A percentile compares a stretch with the other conserved stretches of the same genome.
Conservation (phyloP, 2,888 invertebrate species). For the Drosophila lacicola region DNA sequence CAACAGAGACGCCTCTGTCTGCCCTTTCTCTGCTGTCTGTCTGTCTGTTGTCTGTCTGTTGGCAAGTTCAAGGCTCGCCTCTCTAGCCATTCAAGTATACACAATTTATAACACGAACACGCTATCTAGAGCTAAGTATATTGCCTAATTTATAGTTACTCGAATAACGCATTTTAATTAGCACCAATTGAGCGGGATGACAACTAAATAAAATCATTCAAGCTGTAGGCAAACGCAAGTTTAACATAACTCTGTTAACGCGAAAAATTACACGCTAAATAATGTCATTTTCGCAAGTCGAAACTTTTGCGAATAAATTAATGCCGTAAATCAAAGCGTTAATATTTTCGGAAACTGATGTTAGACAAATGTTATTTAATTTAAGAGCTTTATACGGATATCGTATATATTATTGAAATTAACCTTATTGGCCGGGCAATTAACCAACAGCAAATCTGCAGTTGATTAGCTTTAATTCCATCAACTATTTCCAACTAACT, state of each 20-base stretch:
- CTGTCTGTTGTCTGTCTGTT: constrained; percentile 20
- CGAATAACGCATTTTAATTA: constrained; percentile 30
- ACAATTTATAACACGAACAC: constrained; percentile 14
- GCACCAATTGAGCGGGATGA: constrained; percentile 27
- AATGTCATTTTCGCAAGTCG: too few relatives aligned
- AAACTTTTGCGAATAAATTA: neutral
- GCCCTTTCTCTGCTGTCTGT: constrained; percentile 8
- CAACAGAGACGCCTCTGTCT: constrained; percentile 22
- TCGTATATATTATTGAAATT: neutral
- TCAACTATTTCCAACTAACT: neutral
- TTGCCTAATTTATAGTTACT: constrained; percentile 33
- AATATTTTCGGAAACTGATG: constrained; percentile 2
- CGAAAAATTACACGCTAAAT: too few relatives aligned
- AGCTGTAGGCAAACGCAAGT: constrained; percentile 1
- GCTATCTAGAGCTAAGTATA: constrained; percentile 32
- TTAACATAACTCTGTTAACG: too few relatives aligned
- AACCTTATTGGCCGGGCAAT: neutral
- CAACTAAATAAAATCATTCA: constrained; percentile 2
- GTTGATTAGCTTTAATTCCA: neutral
- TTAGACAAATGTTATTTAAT: constrained; percentile 3
- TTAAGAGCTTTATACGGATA: neutral
- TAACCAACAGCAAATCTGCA: neutral
- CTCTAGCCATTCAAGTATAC: constrained; percentile 6
- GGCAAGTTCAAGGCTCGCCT: constrained; percentile 82
- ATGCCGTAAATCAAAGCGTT: neutral